Evolutionary conservation across 2,797 vertebrate genomes (phyloP).

Genomic region (Malacoctenus gilli): DNA sequence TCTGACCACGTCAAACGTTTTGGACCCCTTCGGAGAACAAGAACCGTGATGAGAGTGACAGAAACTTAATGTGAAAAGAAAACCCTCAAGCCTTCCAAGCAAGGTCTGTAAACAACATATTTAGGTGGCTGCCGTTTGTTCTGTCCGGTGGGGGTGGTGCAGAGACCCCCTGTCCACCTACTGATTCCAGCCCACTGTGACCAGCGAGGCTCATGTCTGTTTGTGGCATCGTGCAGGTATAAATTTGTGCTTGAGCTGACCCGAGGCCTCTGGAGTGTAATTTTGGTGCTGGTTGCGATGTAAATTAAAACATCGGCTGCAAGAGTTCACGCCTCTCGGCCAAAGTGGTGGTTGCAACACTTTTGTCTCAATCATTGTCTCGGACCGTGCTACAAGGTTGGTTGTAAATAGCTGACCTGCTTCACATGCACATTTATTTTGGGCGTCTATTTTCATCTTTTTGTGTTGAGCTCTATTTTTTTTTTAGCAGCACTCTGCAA

Average conservation of each 20-base stretch:
- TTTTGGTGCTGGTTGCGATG: constrained; percentile 54
- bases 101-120: no score
- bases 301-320: constrained; percentile 63
- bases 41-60: background rate
- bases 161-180: no score
- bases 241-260: constrained; percentile 26
- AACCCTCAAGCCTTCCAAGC: no score
- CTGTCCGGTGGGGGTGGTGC: no score
- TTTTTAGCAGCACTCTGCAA: constrained; percentile 20
- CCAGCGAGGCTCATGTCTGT: background rate
- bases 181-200: no score
- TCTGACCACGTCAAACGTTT: background rate
- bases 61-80: no score
- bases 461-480: background rate
- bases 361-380: constrained; percentile 52
- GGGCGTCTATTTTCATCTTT: constrained; percentile 13
- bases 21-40: background rate
- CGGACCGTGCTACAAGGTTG: constrained; percentile 43
- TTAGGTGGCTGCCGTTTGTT: no score
- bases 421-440: constrained; percentile 34
- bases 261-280: constrained; percentile 38
- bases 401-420: constrained; percentile 54
- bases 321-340: constrained; percentile 65
- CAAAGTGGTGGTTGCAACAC: constrained; percentile 54
- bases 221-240: constrained; percentile 30